Conservation (phyloP, 2,888 invertebrate genomes). For the Hybos culiciformis region DNA sequence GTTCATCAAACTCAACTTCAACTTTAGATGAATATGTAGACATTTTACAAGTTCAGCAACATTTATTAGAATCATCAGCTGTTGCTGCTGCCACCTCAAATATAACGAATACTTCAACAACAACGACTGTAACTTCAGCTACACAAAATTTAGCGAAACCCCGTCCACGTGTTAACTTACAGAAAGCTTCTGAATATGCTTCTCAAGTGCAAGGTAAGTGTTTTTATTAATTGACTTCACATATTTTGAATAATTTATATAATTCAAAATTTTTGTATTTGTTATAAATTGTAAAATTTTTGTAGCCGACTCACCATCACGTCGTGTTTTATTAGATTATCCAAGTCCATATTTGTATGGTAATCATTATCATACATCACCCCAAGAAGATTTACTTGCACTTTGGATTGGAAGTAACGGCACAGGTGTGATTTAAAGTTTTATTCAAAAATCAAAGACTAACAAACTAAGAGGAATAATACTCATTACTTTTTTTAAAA, state of each 20-base stretch:
- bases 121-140: slow-evolving; percentile 23
- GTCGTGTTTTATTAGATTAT: slow-evolving; percentile 35
- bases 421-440: slow-evolving; percentile 39
- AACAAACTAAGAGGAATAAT: background rate
- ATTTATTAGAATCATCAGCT: slow-evolving; percentile 44
- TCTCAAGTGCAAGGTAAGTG: slow-evolving; percentile 32
- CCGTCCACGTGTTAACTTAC: slow-evolving; percentile 32
- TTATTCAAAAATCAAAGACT: slow-evolving; percentile 9
- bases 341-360: slow-evolving; percentile 35
- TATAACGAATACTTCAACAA: slow-evolving; percentile 20
- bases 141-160: slow-evolving; percentile 18
- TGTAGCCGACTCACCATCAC: slow-evolving; percentile 36
- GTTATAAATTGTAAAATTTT: background rate
- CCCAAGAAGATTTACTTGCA: slow-evolving; percentile 62
- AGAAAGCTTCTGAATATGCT: slow-evolving; percentile 35
- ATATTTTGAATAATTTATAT: background rate
- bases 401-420: slow-evolving; percentile 56
- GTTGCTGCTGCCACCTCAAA: slow-evolving; percentile 20
- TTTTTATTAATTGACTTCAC: background rate
- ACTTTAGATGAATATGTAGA: slow-evolving; percentile 64
- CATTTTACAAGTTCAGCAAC: slow-evolving; percentile 66
- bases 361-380: slow-evolving; percentile 40
- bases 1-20: slow-evolving; percentile 7
- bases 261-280: background rate
- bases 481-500: background rate